Base-by-base conservation (phyloP, 1,140 invertebrate genomes). In the Anoplolepis gracilipes region DNA sequence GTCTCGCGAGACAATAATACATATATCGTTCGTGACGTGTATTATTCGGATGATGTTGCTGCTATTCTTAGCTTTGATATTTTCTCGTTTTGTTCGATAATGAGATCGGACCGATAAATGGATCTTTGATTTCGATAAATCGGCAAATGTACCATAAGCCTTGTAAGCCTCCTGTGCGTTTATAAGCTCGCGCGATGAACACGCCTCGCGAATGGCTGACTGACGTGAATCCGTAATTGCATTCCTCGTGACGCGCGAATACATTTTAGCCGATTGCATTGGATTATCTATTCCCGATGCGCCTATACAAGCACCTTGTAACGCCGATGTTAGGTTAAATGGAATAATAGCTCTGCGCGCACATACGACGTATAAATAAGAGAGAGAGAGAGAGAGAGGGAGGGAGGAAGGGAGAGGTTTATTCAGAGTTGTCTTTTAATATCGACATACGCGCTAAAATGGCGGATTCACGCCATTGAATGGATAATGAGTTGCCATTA, bases 151-250 rank as follows among this genome's bases (percentile, higher is more conserved):
- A 42, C 22, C 49, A 28, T 33, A 46, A 78, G 49, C 36, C 49
- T n/a, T 53, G 46, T 59, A 77, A 67, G 64, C 42, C 30, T 42
- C 19, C 42, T 28, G 30, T 28, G 39, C 76, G 42, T 70, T 84
- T 77, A 81, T 85, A 88, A 88, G 72, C 77, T 73, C 65, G 53
- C 65, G 72, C 64, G 87, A 72, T 84, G 84, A 88, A 85, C 75
- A 81, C 49, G 87, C 84, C 46, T 86, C 49, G 73, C 57, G 65
- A 78, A 67, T 75, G 79, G 70, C 84, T 86, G 87, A 86, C 87
- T 89, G 88, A 89, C 88, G 84, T 86, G 86, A 88, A 86, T 86
- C 84, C 59, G 65, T 86, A 89, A 89, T 89, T 89, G 84, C 84
- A 88, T 89, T 88, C 70, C 87, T 62, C 65, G 77, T 88, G 88